Evolutionary conservation across 1,140 invertebrate species (phyloP).

Genomic region (Drosophila kanapiae): DNA sequence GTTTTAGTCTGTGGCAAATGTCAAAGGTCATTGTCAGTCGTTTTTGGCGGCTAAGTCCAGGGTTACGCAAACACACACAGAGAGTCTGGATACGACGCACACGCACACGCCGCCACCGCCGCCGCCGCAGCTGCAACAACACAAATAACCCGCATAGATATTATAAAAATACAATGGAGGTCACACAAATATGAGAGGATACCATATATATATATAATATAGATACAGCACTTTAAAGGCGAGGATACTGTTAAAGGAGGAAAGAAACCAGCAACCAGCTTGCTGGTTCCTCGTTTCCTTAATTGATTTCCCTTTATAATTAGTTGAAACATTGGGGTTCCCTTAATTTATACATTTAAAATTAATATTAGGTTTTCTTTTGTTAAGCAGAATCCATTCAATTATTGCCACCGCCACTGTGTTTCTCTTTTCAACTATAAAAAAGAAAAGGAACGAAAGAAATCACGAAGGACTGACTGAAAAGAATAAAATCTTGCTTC

Average conservation of each 20-base stretch:
- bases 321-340: too few relatives aligned
- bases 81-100: background rate
- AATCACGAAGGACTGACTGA: background rate
- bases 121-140: background rate
- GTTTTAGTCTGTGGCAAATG: slow-evolving; percentile 51
- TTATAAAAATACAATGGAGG: slow-evolving; percentile 15
- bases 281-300: too few relatives aligned
- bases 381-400: background rate
- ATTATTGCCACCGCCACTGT: slow-evolving; percentile 3
- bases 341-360: background rate
- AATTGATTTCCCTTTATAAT: background rate
- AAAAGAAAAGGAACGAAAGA: slow-evolving; percentile 1
- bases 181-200: slow-evolving; percentile 4
- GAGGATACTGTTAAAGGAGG: too few relatives aligned
- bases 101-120: background rate
- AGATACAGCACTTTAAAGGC: slow-evolving; percentile 2
- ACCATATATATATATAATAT: background rate
- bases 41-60: slow-evolving; percentile 54
- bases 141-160: slow-evolving; percentile 12
- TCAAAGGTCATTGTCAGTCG: slow-evolving; percentile 73
- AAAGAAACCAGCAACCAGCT: too few relatives aligned
- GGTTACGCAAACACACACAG: slow-evolving; percentile 55
- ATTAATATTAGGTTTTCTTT: too few relatives aligned
- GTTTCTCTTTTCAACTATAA: slow-evolving; percentile 1
- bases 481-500: slow-evolving; percentile 22